Evolutionary conservation across 2,113 vertebrate genomes (phyloP).

Genomic region (Plecotus auritus): DNA sequence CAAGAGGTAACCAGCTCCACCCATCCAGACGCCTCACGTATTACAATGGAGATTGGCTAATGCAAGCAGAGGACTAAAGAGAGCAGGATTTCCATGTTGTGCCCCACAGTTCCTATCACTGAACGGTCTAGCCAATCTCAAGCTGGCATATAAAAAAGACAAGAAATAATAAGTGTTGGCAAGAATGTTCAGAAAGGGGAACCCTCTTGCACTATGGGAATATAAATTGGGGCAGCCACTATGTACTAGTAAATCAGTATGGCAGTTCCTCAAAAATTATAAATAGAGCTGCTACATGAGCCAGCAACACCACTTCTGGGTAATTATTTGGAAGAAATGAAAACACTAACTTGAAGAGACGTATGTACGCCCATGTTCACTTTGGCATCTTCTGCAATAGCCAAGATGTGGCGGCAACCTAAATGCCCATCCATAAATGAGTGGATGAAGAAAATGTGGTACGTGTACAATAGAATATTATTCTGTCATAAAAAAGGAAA

Average conservation of each 20-base stretch:
- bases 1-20: not conserved
- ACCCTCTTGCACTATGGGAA: not conserved
- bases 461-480: not conserved
- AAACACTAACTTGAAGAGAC: not conserved
- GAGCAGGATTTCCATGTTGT: no score
- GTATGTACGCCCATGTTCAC: no score
- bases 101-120: no score
- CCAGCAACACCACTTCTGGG: not conserved
- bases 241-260: not conserved
- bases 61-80: not conserved
- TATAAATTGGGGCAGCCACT: no score
- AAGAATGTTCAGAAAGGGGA: not conserved
- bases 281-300: not conserved
- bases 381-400: not conserved
- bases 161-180: not conserved
- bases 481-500: not conserved
- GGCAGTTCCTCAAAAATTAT: not conserved
- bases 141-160: not conserved
- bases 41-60: no score
- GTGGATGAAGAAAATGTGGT: not conserved
- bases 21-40: fast-evolving
- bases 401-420: no score
- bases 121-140: not conserved
- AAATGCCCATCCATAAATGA: no score
- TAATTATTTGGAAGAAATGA: not conserved